Conservation (phyloP, 2,113 vertebrate genomes). For the Apistogramma diplotaenia region DNA sequence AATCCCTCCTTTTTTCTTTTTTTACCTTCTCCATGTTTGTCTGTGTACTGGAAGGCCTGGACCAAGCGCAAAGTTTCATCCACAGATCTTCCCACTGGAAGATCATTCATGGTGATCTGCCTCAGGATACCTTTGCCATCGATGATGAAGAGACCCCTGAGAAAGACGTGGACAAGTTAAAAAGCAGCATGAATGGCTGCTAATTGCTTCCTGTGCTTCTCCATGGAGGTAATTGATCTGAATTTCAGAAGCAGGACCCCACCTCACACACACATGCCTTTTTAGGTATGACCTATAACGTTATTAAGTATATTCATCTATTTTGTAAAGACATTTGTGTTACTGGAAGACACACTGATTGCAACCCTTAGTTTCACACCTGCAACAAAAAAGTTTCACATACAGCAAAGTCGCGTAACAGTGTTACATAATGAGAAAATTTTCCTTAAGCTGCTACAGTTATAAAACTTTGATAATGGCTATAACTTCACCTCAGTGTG, state of each 20-base stretch:
- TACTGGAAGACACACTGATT: not conserved
- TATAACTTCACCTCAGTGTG: conserved; percentile 83
- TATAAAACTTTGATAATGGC: not conserved
- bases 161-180: conserved; percentile 12
- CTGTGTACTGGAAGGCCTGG: conserved; percentile 96
- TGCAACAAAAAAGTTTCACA: not conserved
- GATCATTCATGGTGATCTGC: conserved; percentile 98
- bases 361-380: not conserved
- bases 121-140: conserved; percentile 90
- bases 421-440: not conserved
- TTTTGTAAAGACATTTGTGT: no score
- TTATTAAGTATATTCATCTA: no score
- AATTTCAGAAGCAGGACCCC: not conserved
- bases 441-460: not conserved
- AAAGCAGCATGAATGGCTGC: not conserved
- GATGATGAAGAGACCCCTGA: conserved; percentile 95
- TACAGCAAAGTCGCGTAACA: not conserved
- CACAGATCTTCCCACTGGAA: conserved; percentile 94
- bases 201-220: not conserved
- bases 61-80: conserved; percentile 94
- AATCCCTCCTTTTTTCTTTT: not conserved
- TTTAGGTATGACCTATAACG: no score
- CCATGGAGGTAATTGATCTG: not conserved
- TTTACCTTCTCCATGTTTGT: conserved; percentile 95
- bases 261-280: not conserved